Conservation (phyloP, 2,113 vertebrate species). For the Elachura formosa region DNA sequence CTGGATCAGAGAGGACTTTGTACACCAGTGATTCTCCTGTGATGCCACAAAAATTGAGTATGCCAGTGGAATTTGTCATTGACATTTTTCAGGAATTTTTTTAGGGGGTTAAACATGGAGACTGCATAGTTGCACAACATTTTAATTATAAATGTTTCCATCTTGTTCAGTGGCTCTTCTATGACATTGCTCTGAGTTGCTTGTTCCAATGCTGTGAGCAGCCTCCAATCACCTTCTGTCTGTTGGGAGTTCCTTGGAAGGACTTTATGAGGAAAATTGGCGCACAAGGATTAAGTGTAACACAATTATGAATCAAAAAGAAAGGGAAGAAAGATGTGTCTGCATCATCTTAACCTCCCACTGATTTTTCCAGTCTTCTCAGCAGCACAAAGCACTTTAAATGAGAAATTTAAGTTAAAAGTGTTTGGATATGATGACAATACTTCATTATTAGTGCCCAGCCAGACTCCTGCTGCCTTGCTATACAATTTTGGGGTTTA, state of each 20-base stretch:
- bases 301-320: background rate
- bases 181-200: background rate
- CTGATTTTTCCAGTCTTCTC: background rate
- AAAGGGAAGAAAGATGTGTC: background rate
- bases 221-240: fast-evolving
- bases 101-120: background rate
- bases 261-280: background rate
- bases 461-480: background rate
- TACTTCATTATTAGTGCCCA: background rate
- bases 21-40: background rate
- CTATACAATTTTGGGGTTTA: background rate
- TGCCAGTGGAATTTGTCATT: background rate
- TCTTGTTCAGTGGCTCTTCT: background rate
- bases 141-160: background rate
- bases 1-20: background rate
- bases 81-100: background rate
- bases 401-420: background rate
- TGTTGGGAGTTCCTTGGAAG: background rate
- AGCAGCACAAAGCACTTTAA: background rate
- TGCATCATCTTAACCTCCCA: background rate
- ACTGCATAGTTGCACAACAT: background rate
- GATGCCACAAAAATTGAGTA: background rate
- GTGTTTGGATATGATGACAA: background rate
- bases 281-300: background rate
- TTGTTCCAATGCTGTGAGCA: background rate